These are phyloP conservation scores for Trichoplusia ni DNA, from an alignment of 1,140 invertebrate genomes.

Conservation along the genomic window DNA sequence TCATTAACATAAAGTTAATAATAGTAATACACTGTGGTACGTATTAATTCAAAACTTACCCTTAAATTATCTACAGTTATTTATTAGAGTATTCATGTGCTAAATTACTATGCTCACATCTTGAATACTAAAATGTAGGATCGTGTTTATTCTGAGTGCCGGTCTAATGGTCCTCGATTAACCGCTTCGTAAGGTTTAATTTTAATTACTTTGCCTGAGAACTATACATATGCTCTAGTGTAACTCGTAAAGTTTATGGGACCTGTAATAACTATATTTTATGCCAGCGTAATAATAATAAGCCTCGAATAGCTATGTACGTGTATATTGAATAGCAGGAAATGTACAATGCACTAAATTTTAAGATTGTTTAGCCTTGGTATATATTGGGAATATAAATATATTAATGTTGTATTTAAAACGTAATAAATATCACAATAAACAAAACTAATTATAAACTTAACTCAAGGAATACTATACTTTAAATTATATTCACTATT, in stretches of 20 bases:
- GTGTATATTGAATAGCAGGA: no score
- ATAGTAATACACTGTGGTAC: background rate
- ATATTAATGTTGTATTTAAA: no score
- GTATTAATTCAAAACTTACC: background rate
- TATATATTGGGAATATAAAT: no score
- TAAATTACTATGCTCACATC: background rate
- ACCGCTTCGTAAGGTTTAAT: background rate
- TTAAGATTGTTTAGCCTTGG: no score
- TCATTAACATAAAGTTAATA: slow-evolving; percentile 44
- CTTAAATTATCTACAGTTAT: background rate
- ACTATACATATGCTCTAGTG: background rate
- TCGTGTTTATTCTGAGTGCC: background rate
- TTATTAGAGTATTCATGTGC: no score
- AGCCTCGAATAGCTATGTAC: no score
- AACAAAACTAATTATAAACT: no score
- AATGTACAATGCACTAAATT: no score
- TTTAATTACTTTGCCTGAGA: background rate
- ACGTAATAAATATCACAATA: no score
- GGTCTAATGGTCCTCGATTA: background rate
- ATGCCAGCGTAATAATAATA: no score
- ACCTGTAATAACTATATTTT: background rate
- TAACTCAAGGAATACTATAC: no score
- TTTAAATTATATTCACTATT: no score
- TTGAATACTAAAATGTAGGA: background rate
- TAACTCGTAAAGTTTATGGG: background rate